Evolutionary conservation across 2,797 vertebrate species (phyloP).

Genomic region (Tachyglossus aculeatus): DNA sequence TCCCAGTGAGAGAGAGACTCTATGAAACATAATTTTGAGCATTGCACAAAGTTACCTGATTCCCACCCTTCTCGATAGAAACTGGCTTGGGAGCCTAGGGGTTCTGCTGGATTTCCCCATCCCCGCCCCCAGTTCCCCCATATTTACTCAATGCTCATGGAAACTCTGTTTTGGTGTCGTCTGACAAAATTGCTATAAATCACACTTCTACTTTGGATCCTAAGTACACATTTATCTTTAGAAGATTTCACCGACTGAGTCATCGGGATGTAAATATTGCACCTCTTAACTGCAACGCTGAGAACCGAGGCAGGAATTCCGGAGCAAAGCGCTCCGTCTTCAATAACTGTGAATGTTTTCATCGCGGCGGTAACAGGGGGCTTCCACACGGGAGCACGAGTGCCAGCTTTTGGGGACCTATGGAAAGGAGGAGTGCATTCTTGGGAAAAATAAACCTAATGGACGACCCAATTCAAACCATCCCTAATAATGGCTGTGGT

Average conservation of each 20-base stretch:
- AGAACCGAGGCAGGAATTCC: slow-evolving; percentile 47
- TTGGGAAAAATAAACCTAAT: slow-evolving; percentile 11
- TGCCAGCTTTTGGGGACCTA: slow-evolving; percentile 15
- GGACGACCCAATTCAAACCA: too few species aligned
- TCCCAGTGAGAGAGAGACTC: too few species aligned
- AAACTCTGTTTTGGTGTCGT: slow-evolving; percentile 36
- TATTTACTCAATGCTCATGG: slow-evolving; percentile 32
- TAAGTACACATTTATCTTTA: slow-evolving; percentile 61
- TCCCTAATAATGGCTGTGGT: too few species aligned
- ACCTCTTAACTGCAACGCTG: slow-evolving; percentile 57
- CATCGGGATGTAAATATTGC: slow-evolving; percentile 58
- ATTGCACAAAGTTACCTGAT: neutral
- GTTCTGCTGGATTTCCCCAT: slow-evolving; percentile 6
- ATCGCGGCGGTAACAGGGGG: too few species aligned
- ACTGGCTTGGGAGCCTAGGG: neutral
- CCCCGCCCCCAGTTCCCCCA: slow-evolving; percentile 15
- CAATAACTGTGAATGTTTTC: slow-evolving; percentile 44
- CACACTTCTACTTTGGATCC: slow-evolving; percentile 44
- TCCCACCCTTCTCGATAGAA: slow-evolving; percentile 1
- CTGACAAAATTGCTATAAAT: slow-evolving; percentile 54
- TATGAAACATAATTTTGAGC: too few species aligned
- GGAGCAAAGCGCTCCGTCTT: slow-evolving; percentile 21
- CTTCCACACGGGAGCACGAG: slow-evolving; percentile 20
- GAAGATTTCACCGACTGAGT: slow-evolving; percentile 53
- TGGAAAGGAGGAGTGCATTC: neutral